A percentile compares a stretch with the other conserved stretches of the same genome.
phyloP scores from a whole-genome alignment of 2,797 vertebrate genomes.

The Alectoris magna region DNA sequence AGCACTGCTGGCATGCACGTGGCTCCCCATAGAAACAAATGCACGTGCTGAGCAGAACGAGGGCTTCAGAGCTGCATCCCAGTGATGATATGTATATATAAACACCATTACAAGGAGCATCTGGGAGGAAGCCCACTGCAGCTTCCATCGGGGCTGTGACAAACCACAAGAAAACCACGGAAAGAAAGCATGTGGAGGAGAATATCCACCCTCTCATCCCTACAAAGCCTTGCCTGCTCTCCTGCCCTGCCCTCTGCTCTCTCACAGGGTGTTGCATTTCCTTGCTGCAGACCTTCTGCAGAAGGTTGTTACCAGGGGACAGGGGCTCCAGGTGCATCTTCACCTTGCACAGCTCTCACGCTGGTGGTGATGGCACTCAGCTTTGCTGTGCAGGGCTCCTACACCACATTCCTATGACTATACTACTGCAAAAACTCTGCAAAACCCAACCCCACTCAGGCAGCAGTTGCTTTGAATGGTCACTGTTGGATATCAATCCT shows the following conservation, averaged over 20 bases:
- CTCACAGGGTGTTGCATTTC: neutral
- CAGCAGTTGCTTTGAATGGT: neutral
- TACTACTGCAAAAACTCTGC: neutral
- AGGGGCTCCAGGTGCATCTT: fast-evolving
- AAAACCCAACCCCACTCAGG: neutral
- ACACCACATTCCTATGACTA: neutral
- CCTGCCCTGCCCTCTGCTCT: neutral
- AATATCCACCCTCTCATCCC: neutral
- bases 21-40: neutral
- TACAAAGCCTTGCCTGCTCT: neutral
- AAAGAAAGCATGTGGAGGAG: neutral
- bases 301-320: neutral
- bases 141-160: neutral
- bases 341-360: fast-evolving
- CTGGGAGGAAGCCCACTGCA: neutral
- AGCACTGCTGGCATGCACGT: fast-evolving
- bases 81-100: neutral
- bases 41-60: fast-evolving
- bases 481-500: neutral
- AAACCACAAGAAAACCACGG: neutral
- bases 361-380: fast-evolving
- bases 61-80: neutral
- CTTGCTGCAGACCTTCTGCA: neutral
- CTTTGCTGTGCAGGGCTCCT: neutral
- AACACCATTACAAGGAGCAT: neutral